Base-by-base conservation (phyloP, 1,140 invertebrate species). In the Drosophila neocordata region DNA sequence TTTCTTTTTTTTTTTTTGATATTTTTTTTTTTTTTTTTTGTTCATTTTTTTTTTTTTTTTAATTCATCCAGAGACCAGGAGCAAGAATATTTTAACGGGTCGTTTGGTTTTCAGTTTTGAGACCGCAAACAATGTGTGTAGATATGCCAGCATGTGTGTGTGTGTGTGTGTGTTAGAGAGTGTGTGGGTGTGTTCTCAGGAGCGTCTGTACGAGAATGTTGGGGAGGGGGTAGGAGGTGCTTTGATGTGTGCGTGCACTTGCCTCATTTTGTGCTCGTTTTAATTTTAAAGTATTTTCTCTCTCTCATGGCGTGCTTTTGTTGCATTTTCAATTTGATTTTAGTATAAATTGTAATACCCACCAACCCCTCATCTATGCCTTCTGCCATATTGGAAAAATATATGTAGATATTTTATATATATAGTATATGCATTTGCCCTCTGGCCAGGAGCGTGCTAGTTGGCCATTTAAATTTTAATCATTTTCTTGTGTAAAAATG, bases 401-500 rank as follows among this genome's bases (percentile, higher is more conserved):
- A 41, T 13, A 13, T 13, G 5, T 41, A 13, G 2, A 41, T 41
- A 41, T 44, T 15, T 2, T 44, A 48, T 48, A 3, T 48, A 48
- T 20, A 9, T 48, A 48, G 8, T 20, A 18, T 20, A 41, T 31
- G 61, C 44, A 37, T 41, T 62, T 24, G 22, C 24, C 34, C 44
- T 62, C 22, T 31, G 38, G 22, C n/a, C 69, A 1, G 65, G 65
- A 48, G 41, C 77, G 75, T 78, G 77, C 64, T 80, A 52, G 41
- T 15, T 58, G 57, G 52, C 60, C 69, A 77, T 80, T 80, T 74
- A 61, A 65, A 80, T 77, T 78, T 74, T 48, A 77, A 80, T 80
- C 72, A 80, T 65, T 77, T 74, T 74, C 75, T 78, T 77, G 77
- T 80, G 71, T 78, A 80, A 80, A 79, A 77, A 79, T 77, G 48